Conservation (phyloP, 2,797 vertebrate species). For the Rachycentron canadum region DNA sequence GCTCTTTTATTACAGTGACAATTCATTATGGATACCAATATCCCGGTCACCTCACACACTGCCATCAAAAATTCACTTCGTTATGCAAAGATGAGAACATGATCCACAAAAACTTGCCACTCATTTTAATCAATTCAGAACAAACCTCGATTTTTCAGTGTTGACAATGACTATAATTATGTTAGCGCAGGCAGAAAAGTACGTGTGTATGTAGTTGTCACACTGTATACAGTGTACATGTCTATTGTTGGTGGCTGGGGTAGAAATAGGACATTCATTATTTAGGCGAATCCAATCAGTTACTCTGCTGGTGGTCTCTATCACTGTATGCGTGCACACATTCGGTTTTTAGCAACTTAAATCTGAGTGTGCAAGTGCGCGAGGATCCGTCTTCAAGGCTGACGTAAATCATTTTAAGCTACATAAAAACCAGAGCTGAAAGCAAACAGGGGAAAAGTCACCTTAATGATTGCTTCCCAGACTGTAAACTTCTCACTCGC, state of each 20-base stretch:
- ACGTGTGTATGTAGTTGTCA: not conserved
- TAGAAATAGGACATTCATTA: slow-evolving; percentile 34
- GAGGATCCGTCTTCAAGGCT: not conserved
- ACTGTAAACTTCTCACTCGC: slow-evolving; percentile 65
- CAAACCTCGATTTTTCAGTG: slow-evolving; percentile 18
- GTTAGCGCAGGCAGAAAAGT: not conserved
- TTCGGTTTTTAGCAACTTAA: slow-evolving; percentile 22
- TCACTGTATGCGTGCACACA: not conserved
- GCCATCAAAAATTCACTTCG: slow-evolving; percentile 36
- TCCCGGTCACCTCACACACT: slow-evolving; percentile 13
- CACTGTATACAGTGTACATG: slow-evolving; percentile 1
- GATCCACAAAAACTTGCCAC: slow-evolving; percentile 1
- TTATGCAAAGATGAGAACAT: slow-evolving; percentile 30
- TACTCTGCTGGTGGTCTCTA: slow-evolving; percentile 12
- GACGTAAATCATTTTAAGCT: slow-evolving; percentile 33
- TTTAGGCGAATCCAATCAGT: slow-evolving; percentile 52
- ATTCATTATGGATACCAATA: slow-evolving; percentile 31
- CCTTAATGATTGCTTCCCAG: slow-evolving; percentile 61
- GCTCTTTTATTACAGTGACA: slow-evolving; percentile 7
- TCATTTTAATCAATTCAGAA: slow-evolving; percentile 27
- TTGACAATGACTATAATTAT: slow-evolving; percentile 1
- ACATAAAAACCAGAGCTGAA: slow-evolving; percentile 50
- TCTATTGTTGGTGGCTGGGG: slow-evolving; percentile 6
- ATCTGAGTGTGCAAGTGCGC: not conserved
- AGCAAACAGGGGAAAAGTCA: slow-evolving; percentile 43